Evolutionary conservation across 1,140 invertebrate species (phyloP), one percentile per base, ranked within the genome.

Genomic region (Holotrichia oblita): DNA sequence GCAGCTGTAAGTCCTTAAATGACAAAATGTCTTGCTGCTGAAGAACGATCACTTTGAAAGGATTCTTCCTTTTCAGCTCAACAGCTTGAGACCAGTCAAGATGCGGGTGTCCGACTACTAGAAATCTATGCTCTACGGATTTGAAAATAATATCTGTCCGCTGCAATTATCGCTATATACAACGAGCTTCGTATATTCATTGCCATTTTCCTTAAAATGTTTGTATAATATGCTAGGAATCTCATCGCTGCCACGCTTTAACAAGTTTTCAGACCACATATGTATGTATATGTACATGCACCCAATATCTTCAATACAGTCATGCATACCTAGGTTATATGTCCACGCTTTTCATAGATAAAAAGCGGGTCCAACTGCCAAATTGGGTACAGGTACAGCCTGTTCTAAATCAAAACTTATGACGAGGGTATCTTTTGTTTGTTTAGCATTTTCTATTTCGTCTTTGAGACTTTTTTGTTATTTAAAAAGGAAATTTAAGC

Each of bases 351-450:
- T 77, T 24, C 41, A 2, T 75, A 73, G 41, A 64, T 74, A 77
- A 77, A 73, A 76, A 61, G 44, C 64, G 17, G 64, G 20, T 20
- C 77, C 77, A 69, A 78, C 59, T 24, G 59, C 77, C 40, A 79
- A 34, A 59, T 76, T 77, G 64, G 64, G 40, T 17, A 77, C 76
- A 40, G 76, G 76, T 24, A 79, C 40, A 27, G 41, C 64, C 14
- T 77, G 61, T 20, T 79, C 40, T 48, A 79, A 55, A 41, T 79
- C 79, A 69, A 79, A 77, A 42, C 14, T 34, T 4, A 79, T 77
- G 24, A 80, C 48, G 10, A 22, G 9, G 0, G 42, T 44, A 44
- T 44, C 7, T 44, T 9, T 9, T 2, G 42, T 44, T 44, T 44
- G 2, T 14, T 44, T 74, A 8, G 77, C 77, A 75, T 44, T 75